phyloP scores from a whole-genome alignment of 2,797 vertebrate species.

The Apogon talboti region DNA sequence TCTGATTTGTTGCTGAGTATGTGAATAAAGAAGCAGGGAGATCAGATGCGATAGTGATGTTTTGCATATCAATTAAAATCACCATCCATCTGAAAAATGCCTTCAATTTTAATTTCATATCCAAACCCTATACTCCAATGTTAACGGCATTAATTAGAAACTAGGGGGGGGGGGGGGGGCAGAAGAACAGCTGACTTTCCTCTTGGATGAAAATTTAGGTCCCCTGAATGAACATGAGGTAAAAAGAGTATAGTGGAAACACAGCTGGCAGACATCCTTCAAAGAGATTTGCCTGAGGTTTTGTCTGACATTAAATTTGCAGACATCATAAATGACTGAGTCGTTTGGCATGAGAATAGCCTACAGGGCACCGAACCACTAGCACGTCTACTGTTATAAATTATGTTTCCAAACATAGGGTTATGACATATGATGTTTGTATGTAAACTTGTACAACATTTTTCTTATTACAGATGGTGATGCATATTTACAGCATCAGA shows the following conservation, averaged over 20 bases:
- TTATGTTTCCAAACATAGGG: conserved; percentile 35
- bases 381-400: conserved; percentile 48
- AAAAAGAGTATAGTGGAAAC: conserved; percentile 42
- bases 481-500: not conserved
- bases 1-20: conserved; percentile 40
- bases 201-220: conserved; percentile 9
- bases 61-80: not conserved
- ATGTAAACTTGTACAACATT: conserved; percentile 18
- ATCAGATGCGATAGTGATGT: conserved; percentile 11
- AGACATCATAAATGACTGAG: conserved; percentile 63
- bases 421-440: conserved; percentile 44
- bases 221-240: no score
- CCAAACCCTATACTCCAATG: not conserved
- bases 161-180: not conserved
- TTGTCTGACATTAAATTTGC: conserved; percentile 67
- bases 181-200: conserved; percentile 8
- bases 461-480: conserved; percentile 1
- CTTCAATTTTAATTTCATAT: not conserved
- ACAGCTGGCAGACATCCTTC: conserved; percentile 63
- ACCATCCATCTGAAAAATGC: not conserved
- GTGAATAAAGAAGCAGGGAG: not conserved
- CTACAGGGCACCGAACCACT: conserved; percentile 30
- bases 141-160: conserved; percentile 7
- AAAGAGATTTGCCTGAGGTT: conserved; percentile 57
- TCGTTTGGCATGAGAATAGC: conserved; percentile 53